phyloP scores from a whole-genome alignment of 2,888 invertebrate genomes.

The Creontiades dilutus region DNA sequence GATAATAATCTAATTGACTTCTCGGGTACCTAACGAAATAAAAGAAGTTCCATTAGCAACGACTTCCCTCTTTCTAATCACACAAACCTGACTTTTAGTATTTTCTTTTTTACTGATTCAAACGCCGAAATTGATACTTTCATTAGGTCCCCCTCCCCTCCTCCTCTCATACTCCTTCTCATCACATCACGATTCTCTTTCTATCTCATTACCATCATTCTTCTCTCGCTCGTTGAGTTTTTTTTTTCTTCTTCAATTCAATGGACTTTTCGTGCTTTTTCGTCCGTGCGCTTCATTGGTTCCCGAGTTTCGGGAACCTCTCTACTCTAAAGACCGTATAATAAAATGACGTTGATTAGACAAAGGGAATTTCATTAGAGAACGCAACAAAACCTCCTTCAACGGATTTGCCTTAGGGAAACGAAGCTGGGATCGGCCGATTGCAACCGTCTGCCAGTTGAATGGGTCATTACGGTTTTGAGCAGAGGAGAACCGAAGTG shows the following conservation, averaged over 20 bases:
- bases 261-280: background rate
- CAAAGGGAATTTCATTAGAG: slow-evolving; percentile 37
- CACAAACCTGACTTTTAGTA: background rate
- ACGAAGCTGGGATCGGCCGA: background rate
- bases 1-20: background rate
- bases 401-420: background rate
- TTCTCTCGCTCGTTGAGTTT: background rate
- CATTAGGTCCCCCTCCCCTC: background rate
- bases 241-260: background rate
- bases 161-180: background rate
- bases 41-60: background rate
- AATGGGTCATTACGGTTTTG: background rate
- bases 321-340: background rate
- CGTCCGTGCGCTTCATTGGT: background rate
- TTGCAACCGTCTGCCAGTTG: background rate
- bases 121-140: slow-evolving; percentile 8
- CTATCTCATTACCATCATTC: background rate
- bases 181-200: background rate
- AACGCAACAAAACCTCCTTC: background rate
- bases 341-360: slow-evolving; percentile 24
- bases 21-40: background rate
- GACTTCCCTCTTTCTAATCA: background rate
- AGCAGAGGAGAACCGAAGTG: background rate
- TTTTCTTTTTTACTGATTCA: background rate
- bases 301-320: background rate